A percentile compares a stretch with the other conserved stretches of the same genome.
phyloP scores from a whole-genome alignment of 2,888 invertebrate genomes.

The Syritta pipiens region DNA sequence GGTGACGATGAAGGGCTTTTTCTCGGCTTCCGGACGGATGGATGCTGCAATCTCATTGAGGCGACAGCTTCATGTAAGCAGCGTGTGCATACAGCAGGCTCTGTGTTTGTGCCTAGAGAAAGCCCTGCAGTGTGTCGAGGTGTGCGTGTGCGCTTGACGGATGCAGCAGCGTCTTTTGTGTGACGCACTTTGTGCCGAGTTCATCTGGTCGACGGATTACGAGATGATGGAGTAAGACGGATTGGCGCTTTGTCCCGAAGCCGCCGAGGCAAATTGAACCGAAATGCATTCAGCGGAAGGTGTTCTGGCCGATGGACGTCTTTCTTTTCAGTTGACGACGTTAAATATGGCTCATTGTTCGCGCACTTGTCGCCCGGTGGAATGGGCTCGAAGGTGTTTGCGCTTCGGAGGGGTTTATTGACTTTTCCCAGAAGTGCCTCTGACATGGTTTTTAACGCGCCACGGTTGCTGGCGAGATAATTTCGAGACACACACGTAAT shows the following conservation, averaged over 20 bases:
- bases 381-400: neutral
- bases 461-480: no score
- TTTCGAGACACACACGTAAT: conserved; percentile 35
- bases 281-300: conserved; percentile 16
- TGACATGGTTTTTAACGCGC: conserved; percentile 30
- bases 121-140: no score
- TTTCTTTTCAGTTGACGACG: neutral
- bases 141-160: no score
- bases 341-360: neutral
- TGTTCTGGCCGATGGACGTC: neutral
- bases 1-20: neutral
- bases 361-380: neutral
- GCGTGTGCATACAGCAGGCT: neutral
- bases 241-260: conserved; percentile 21
- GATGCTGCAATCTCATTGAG: conserved; percentile 38
- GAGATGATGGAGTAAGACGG: neutral
- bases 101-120: conserved; percentile 17
- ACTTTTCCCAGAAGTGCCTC: conserved; percentile 8
- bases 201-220: neutral
- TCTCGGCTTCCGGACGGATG: conserved; percentile 12
- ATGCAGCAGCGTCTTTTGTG: conserved; percentile 42
- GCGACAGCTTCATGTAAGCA: neutral
- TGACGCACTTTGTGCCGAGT: conserved; percentile 21
- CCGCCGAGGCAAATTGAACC: conserved; percentile 23
- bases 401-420: conserved; percentile 1